Percentiles rank a stretch among this genome's conserved stretches.
Conservation (phyloP, 2,888 invertebrate species). For the Pharmacophagus antenor region DNA sequence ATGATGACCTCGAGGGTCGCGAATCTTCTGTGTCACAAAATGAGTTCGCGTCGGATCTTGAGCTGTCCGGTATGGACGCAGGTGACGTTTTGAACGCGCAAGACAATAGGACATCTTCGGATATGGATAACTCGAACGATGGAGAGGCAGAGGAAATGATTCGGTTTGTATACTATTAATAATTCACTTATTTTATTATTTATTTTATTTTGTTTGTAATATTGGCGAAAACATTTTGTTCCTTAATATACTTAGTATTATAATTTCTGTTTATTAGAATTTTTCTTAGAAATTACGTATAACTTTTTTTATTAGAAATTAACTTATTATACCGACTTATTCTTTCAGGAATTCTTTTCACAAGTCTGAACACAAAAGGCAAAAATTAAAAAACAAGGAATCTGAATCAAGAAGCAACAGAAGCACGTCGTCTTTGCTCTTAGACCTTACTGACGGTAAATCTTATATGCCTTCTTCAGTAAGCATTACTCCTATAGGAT, state of each 20-base stretch:
- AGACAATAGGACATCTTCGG: constrained; percentile 70
- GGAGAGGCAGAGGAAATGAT: constrained; percentile 83
- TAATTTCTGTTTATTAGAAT: too few relatives aligned
- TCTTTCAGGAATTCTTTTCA: constrained; percentile 79
- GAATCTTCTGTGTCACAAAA: constrained; percentile 74
- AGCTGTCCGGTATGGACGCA: constrained; percentile 83
- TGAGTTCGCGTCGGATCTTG: constrained; percentile 83
- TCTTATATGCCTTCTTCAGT: constrained; percentile 77
- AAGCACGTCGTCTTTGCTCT: constrained; percentile 66
- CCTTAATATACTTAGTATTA: too few relatives aligned
- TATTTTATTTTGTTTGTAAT: not conserved
- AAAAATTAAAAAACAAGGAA: constrained; percentile 82
- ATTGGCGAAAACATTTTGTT: too few relatives aligned
- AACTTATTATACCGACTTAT: constrained; percentile 25
- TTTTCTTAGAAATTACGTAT: too few relatives aligned
- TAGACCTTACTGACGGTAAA: constrained; percentile 80
- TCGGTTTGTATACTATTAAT: constrained; percentile 52
- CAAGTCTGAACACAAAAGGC: constrained; percentile 81
- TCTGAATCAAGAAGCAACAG: constrained; percentile 69
- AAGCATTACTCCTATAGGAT: constrained; percentile 74
- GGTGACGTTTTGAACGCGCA: constrained; percentile 77
- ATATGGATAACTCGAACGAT: constrained; percentile 82
- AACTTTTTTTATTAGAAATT: not conserved
- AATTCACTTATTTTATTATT: constrained; percentile 1
- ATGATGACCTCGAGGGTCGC: constrained; percentile 65